Percentiles rank a stretch among this genome's conserved stretches.
Evolutionary conservation across 2,888 invertebrate species (phyloP).

Genomic region (Strigamia transsilvanica): DNA sequence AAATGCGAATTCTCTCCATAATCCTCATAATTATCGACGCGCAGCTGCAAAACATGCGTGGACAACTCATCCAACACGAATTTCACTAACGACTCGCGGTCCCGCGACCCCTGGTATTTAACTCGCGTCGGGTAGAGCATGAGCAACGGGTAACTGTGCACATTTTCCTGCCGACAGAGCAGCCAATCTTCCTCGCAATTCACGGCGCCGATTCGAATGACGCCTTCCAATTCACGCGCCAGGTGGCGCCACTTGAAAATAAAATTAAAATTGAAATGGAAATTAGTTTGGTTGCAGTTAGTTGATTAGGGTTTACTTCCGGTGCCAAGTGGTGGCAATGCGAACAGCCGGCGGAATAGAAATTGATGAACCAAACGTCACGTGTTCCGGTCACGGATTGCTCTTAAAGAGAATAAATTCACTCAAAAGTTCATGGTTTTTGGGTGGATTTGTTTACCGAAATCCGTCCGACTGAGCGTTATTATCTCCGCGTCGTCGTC

Average conservation of each 20-base stretch:
- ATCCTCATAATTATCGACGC: slow-evolving; percentile 63
- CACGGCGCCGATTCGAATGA: slow-evolving; percentile 81
- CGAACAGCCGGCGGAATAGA: slow-evolving; percentile 85
- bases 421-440: background rate
- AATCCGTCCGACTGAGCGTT: slow-evolving; percentile 77
- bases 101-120: slow-evolving; percentile 71
- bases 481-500: slow-evolving; percentile 84
- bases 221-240: slow-evolving; percentile 79
- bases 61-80: slow-evolving; percentile 72
- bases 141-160: slow-evolving; percentile 79
- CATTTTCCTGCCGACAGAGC: slow-evolving; percentile 78
- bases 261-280: slow-evolving; percentile 21
- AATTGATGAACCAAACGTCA: slow-evolving; percentile 85
- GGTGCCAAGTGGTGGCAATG: slow-evolving; percentile 86
- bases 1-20: slow-evolving; percentile 59
- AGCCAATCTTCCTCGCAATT: slow-evolving; percentile 87
- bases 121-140: slow-evolving; percentile 73
- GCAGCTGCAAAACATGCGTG: slow-evolving; percentile 65
- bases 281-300: no score
- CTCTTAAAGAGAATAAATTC: slow-evolving; percentile 60
- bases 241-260: slow-evolving; percentile 76
- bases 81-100: slow-evolving; percentile 70
- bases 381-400: slow-evolving; percentile 69
- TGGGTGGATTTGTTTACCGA: slow-evolving; percentile 69
- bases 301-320: no score